These are phyloP conservation scores for Nibea coibor DNA, from an alignment of 2,113 vertebrate genomes.

Conservation along the genomic window DNA sequence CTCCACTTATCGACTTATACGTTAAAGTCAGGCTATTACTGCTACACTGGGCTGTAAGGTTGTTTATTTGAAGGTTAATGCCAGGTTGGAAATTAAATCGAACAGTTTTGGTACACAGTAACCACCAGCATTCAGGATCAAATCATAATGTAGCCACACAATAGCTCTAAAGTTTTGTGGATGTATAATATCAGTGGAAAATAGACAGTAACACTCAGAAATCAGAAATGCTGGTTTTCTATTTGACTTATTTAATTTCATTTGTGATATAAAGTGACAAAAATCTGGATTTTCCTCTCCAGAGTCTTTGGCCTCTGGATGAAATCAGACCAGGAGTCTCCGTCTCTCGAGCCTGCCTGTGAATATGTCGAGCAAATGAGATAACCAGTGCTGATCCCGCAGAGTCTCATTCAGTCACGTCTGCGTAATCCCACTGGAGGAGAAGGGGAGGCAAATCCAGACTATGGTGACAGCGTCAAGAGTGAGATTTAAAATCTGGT, in stretches of 20 bases:
- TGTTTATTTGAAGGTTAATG: conserved; percentile 6
- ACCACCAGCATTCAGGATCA: neutral
- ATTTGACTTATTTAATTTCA: neutral
- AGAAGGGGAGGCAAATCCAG: conserved; percentile 31
- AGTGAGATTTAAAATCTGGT: conserved; percentile 48
- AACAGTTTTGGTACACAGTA: neutral
- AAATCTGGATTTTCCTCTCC: neutral
- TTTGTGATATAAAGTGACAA: neutral
- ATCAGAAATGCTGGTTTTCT: neutral
- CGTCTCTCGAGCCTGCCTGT: conserved; percentile 26
- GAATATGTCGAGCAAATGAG: conserved; percentile 66
- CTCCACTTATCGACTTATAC: neutral
- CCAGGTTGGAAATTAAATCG: neutral
- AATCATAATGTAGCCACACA: neutral
- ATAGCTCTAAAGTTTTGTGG: neutral
- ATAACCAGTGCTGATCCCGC: conserved; percentile 59
- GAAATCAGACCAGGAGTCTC: conserved; percentile 15
- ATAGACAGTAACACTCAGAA: neutral
- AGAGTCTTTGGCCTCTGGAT: conserved; percentile 12
- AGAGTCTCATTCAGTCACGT: conserved; percentile 60
- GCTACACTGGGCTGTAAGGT: neutral
- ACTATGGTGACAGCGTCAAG: conserved; percentile 25
- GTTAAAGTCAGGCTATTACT: neutral
- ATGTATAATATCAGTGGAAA: neutral
- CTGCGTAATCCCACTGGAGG: conserved; percentile 59